phyloP scores from a whole-genome alignment of 2,113 vertebrate species.

The Miniopterus natalensis region DNA sequence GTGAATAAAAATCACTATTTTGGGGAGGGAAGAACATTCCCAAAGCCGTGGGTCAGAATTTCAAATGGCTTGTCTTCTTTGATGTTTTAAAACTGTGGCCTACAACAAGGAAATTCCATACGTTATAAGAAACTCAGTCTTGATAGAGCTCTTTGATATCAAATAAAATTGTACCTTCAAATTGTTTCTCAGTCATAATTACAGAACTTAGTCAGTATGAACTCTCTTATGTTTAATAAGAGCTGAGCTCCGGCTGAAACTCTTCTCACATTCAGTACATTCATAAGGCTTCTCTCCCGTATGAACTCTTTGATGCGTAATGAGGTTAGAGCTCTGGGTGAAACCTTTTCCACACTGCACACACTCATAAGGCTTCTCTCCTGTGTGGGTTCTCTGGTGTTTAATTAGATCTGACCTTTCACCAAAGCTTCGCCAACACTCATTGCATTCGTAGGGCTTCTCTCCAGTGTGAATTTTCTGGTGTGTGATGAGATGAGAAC shows the following conservation, averaged over 20 bases:
- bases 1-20: constrained; percentile 61
- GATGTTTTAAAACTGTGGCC: constrained; percentile 44
- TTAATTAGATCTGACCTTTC: constrained; percentile 86
- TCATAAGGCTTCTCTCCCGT: constrained; percentile 83
- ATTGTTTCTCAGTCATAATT: constrained; percentile 13
- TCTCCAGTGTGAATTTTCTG: constrained; percentile 92
- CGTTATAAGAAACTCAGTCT: constrained; percentile 1
- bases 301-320: constrained; percentile 86
- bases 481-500: constrained; percentile 91
- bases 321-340: constrained; percentile 84
- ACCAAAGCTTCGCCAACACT: constrained; percentile 85
- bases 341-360: constrained; percentile 86
- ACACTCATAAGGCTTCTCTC: constrained; percentile 85
- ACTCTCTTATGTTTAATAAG: constrained; percentile 87
- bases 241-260: constrained; percentile 86
- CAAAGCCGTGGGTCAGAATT: constrained; percentile 48
- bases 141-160: constrained; percentile 7
- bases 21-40: background rate
- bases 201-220: constrained; percentile 77
- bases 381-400: constrained; percentile 85
- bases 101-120: constrained; percentile 57
- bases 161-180: constrained; percentile 58
- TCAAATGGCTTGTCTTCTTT: constrained; percentile 52
- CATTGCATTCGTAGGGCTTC: constrained; percentile 85
- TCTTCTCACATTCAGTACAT: constrained; percentile 85